A percentile compares a stretch with the other conserved stretches of the same genome.
These are phyloP conservation scores for Nemapogon koenigi DNA, from an alignment of 2,888 invertebrate species.

Conservation along the genomic window DNA sequence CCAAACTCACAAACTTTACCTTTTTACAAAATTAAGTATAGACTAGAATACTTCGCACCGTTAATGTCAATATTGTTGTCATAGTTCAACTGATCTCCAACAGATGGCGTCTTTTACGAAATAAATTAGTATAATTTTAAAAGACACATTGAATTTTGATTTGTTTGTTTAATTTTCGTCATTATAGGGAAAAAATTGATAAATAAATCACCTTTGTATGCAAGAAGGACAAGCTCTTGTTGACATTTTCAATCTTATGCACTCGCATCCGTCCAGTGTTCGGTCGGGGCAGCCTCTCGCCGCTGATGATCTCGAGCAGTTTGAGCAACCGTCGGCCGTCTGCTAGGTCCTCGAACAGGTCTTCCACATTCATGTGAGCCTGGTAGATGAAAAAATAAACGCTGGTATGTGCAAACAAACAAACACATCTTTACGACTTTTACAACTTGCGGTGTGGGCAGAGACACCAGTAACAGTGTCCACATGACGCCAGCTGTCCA, in stretches of 20 bases:
- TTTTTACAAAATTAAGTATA: background rate
- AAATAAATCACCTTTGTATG: constrained; percentile 90
- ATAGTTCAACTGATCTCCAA: no score
- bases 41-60: background rate
- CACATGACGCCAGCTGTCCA: no score
- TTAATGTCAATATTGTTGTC: no score
- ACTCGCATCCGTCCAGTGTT: constrained; percentile 96
- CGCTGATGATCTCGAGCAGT: constrained; percentile 97
- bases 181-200: constrained; percentile 41
- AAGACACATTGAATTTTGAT: no score
- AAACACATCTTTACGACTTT: no score
- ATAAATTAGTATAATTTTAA: no score
- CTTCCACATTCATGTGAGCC: constrained; percentile 98
- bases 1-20: no score
- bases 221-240: constrained; percentile 94
- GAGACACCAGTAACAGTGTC: no score
- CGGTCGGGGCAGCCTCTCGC: constrained; percentile 95
- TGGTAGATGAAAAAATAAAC: constrained; percentile 33
- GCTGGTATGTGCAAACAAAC: no score
- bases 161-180: no score
- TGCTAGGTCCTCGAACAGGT: constrained; percentile 94
- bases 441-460: no score
- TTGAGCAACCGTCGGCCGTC: constrained; percentile 84
- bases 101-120: no score
- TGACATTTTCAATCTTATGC: constrained; percentile 99